Evolutionary conservation across 1,140 invertebrate genomes (phyloP).

Genomic region (Brachionus asplanchnoidis): DNA sequence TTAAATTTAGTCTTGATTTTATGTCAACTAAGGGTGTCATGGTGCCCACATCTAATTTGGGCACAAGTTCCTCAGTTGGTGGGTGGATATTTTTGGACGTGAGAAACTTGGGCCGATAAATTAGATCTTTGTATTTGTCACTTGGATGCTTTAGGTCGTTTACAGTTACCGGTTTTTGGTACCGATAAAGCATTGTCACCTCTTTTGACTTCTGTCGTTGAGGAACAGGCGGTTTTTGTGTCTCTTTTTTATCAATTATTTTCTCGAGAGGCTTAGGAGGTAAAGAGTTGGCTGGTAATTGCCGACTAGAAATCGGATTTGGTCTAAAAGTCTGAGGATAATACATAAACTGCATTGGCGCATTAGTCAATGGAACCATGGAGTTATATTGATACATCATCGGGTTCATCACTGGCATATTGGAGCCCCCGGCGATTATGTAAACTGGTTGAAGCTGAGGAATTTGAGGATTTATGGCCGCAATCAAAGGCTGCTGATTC

Average conservation of each 20-base stretch:
- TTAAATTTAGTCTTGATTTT: neutral
- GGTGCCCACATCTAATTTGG: neutral
- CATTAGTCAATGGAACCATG: neutral
- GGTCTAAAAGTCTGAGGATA: neutral
- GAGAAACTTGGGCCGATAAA: neutral
- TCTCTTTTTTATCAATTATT: neutral
- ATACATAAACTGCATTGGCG: neutral
- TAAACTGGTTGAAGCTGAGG: neutral
- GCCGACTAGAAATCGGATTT: neutral
- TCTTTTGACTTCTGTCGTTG: neutral
- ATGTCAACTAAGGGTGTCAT: neutral
- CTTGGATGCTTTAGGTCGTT: slow-evolving; percentile 31
- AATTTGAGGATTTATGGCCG: neutral
- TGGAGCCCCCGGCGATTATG: neutral
- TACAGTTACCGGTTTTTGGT: slow-evolving; percentile 35
- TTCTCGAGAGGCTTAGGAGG: neutral
- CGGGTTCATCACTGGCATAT: neutral
- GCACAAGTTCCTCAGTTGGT: slow-evolving; percentile 20
- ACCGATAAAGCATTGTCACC: slow-evolving; percentile 11
- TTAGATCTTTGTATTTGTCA: slow-evolving; percentile 40
- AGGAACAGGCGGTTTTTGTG: neutral
- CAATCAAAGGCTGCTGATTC: neutral
- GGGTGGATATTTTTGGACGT: slow-evolving; percentile 25
- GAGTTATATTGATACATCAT: neutral
- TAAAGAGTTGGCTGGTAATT: neutral